Base-by-base conservation (phyloP, 2,888 invertebrate species). In the Cheilosia pagana region DNA sequence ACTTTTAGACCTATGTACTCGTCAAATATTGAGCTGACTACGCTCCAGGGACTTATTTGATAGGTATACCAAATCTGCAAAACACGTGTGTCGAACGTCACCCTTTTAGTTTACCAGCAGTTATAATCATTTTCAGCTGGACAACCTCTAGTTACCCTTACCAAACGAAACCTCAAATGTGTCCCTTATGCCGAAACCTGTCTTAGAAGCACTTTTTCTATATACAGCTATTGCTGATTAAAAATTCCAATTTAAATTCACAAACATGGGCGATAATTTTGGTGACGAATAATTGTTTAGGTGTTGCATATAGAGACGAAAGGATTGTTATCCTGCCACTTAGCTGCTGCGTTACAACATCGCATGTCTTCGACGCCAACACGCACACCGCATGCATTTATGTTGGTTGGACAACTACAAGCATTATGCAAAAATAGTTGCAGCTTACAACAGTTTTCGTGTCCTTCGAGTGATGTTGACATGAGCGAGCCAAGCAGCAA, bases 191-290 rank as follows among this genome's bases (percentile, higher is more conserved):
- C 10, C 4, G 8, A 48, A 48, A 3, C 48, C 21, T 2, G 48
- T 48, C 21, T 21, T 10, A 21, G 12, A 21, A 48, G 3, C 48
- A 10, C 12, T 10, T 4, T 48, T 21, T 5, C 21, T 6, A 23
- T 10, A 8, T 6, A 12, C 31, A 16, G 16, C 7, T 2, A 7
- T 16, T 16, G 43, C 16, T 8, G 8, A 2, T 50, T 21, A 23
- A 50, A 50, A 5, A 10, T 4, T 12, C 74, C 14, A 75, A 48
- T 57, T 65, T 57, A 16, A 19, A 65, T 39, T 16, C 50, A 39
- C 52, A 50, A 75, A 75, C 75, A 75, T 16, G 75, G 75, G 75
- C 67, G 75, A 57, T 67, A 67, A 75, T 67, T 67, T 75, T 45
- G 65, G 75, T 35, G 75, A 67, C 57, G 53, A 75, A 62, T 59